A percentile compares a stretch with the other conserved stretches of the same genome.
These are phyloP conservation scores for Lamproptera curius DNA, from an alignment of 2,888 invertebrate species.

Conservation along the genomic window DNA sequence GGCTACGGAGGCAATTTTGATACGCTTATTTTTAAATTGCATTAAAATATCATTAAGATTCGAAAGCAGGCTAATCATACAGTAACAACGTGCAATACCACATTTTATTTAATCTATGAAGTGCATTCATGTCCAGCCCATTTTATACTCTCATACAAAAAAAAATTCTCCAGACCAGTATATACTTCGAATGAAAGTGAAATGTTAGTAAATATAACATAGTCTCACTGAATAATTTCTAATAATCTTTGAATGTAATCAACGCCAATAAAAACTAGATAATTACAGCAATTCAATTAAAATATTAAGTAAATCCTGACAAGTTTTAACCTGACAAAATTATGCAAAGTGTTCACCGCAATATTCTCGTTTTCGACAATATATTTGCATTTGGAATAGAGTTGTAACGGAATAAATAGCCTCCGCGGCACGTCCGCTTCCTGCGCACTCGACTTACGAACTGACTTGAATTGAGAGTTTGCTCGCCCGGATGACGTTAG, in stretches of 20 bases:
- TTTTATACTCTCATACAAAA: no score
- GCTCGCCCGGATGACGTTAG: conserved; percentile 47
- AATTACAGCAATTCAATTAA: conserved; percentile 21
- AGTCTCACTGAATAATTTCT: background rate
- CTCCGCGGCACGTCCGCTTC: conserved; percentile 58
- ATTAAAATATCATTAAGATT: no score
- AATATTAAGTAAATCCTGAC: conserved; percentile 21
- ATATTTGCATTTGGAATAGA: conserved; percentile 66
- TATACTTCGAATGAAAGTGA: no score
- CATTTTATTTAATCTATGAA: no score
- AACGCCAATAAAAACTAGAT: conserved; percentile 11
- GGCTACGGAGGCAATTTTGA: no score
- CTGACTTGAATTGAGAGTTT: conserved; percentile 74
- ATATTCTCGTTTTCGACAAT: conserved; percentile 64
- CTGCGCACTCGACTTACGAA: conserved; percentile 69
- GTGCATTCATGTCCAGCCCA: no score
- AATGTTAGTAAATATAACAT: no score
- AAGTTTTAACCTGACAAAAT: conserved; percentile 51
- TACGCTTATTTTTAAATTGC: no score
- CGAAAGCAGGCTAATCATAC: no score
- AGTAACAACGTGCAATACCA: no score
- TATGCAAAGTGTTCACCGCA: conserved; percentile 55
- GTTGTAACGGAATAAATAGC: conserved; percentile 67
- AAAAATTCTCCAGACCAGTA: no score
- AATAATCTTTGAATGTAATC: conserved; percentile 8